These are phyloP conservation scores for Ommatoiulus sabulosus DNA, from an alignment of 2,888 invertebrate species.

Conservation along the genomic window DNA sequence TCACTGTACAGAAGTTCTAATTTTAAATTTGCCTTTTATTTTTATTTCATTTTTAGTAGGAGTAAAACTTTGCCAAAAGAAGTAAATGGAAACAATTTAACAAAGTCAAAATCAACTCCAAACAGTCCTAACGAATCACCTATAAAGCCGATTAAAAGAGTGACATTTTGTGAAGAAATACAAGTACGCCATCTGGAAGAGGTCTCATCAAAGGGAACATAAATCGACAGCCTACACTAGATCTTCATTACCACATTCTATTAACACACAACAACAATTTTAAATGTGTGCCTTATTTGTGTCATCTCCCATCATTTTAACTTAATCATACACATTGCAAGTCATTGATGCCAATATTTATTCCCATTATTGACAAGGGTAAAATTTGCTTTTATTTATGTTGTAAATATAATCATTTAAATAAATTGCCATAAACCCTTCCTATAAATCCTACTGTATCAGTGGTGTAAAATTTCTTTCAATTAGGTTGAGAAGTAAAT, in stretches of 20 bases:
- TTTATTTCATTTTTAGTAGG: background rate
- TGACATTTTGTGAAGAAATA: conserved; percentile 22
- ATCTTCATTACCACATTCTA: background rate
- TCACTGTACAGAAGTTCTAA: no score
- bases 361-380: background rate
- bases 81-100: background rate
- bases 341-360: background rate
- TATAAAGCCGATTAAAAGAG: conserved; percentile 5
- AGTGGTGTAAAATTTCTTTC: no score
- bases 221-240: background rate
- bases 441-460: no score
- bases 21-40: background rate
- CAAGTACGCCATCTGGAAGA: background rate
- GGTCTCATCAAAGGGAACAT: background rate
- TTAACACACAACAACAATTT: background rate
- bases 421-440: no score
- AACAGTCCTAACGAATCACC: background rate
- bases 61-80: background rate
- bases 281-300: background rate
- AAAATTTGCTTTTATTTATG: background rate
- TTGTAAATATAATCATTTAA: background rate
- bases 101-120: background rate
- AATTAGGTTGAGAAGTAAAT: no score
- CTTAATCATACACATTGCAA: background rate
- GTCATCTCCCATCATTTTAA: background rate